These are phyloP conservation scores for Poeciliopsis prolifica DNA, from an alignment of 2,113 vertebrate species.

Conservation along the genomic window DNA sequence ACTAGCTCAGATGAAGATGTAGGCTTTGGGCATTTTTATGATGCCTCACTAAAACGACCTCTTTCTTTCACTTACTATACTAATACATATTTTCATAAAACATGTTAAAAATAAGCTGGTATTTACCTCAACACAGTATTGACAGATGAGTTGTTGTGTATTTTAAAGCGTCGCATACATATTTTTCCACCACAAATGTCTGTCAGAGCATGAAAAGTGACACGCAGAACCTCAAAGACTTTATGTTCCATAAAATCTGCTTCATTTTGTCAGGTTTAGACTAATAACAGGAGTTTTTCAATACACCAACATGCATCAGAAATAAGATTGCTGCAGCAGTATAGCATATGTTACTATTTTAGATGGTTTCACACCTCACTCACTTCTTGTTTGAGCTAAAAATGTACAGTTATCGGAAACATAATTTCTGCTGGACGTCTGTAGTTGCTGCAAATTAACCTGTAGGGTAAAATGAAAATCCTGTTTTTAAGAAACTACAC, in stretches of 20 bases:
- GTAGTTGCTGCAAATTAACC: constrained; percentile 16
- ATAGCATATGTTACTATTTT: no score
- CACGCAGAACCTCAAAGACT: no score
- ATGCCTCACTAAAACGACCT: not conserved
- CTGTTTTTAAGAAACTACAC: not conserved
- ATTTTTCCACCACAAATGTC: no score
- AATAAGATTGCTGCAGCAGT: no score
- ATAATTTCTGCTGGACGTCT: constrained; percentile 12
- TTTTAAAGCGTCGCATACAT: no score
- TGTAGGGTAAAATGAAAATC: not conserved
- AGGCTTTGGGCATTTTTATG: not conserved
- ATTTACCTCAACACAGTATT: not conserved
- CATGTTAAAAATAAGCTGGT: not conserved
- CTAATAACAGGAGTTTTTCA: no score
- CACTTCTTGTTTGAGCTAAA: not conserved
- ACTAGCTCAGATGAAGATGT: not conserved
- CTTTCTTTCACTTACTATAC: not conserved
- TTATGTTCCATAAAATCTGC: no score
- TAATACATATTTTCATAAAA: not conserved
- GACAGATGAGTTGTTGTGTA: not conserved
- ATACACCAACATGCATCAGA: no score
- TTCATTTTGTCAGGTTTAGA: no score
- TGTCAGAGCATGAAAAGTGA: no score
- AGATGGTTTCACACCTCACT: no score
- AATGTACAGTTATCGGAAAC: not conserved